Conservation (phyloP, 2,113 vertebrate genomes). For the Pachyramphus minor region DNA sequence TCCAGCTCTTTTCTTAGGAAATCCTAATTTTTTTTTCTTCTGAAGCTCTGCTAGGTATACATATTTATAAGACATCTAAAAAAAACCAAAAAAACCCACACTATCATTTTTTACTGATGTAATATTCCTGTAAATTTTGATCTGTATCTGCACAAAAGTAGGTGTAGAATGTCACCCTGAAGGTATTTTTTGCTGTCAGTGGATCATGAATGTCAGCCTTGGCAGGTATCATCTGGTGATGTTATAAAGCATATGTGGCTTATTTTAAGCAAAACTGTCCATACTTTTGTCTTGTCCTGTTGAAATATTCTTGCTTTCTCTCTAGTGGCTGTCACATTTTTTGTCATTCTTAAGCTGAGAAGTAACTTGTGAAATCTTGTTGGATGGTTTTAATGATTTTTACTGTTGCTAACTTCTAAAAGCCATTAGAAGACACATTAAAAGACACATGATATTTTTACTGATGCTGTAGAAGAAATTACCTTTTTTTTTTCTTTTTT, state of each 20-base stretch:
- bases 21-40: not conserved
- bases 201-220: not conserved
- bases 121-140: not conserved
- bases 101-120: too few species aligned
- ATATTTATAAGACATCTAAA: not conserved
- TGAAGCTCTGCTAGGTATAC: not conserved
- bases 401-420: not conserved
- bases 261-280: constrained; percentile 3
- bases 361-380: not conserved
- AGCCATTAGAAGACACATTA: not conserved
- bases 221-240: not conserved
- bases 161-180: not conserved
- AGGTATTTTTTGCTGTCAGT: not conserved
- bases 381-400: not conserved
- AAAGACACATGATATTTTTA: not conserved
- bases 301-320: not conserved
- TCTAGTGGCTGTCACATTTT: not conserved
- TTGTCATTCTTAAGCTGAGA: not conserved
- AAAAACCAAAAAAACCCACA: too few species aligned
- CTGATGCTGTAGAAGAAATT: not conserved
- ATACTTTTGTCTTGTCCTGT: not conserved
- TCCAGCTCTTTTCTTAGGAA: not conserved
- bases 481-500: not conserved
- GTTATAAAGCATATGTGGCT: not conserved
- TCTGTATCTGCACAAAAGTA: not conserved